Evolutionary conservation across 2,113 vertebrate species (phyloP).

Genomic region (Nettapus auritus): DNA sequence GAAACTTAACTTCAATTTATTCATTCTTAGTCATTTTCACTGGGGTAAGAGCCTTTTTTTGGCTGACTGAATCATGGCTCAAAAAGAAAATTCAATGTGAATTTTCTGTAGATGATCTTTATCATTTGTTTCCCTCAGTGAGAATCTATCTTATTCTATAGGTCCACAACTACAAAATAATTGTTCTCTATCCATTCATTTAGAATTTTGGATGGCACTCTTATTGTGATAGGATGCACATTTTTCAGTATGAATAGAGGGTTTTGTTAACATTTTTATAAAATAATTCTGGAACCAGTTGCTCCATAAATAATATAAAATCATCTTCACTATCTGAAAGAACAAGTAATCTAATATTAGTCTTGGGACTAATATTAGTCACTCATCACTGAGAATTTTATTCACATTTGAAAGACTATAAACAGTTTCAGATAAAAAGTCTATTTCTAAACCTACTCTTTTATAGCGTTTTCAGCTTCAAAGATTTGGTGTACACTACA

Average conservation of each 20-base stretch:
- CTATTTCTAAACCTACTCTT: neutral
- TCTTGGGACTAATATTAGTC: neutral
- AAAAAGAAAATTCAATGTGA: neutral
- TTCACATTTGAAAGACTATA: neutral
- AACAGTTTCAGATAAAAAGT: neutral
- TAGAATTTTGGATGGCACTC: neutral
- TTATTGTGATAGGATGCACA: neutral
- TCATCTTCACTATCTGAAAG: slow-evolving; percentile 13
- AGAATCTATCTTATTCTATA: neutral
- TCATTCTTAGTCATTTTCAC: neutral
- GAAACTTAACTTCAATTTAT: neutral
- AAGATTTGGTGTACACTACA: neutral
- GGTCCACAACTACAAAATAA: slow-evolving; percentile 33
- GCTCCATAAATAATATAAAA: slow-evolving; percentile 40
- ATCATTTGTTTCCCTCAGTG: neutral
- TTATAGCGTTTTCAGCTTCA: neutral
- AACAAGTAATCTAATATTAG: slow-evolving; percentile 4
- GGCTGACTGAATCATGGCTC: neutral
- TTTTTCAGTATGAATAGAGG: slow-evolving; percentile 9
- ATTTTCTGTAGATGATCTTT: neutral
- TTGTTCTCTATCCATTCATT: slow-evolving; percentile 20
- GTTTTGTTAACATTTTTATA: slow-evolving; percentile 29
- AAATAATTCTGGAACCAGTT: slow-evolving; percentile 19
- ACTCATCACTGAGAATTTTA: neutral
- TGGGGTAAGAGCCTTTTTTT: neutral